phyloP scores from a whole-genome alignment of 2,888 invertebrate genomes.

The Macropis europaea region DNA sequence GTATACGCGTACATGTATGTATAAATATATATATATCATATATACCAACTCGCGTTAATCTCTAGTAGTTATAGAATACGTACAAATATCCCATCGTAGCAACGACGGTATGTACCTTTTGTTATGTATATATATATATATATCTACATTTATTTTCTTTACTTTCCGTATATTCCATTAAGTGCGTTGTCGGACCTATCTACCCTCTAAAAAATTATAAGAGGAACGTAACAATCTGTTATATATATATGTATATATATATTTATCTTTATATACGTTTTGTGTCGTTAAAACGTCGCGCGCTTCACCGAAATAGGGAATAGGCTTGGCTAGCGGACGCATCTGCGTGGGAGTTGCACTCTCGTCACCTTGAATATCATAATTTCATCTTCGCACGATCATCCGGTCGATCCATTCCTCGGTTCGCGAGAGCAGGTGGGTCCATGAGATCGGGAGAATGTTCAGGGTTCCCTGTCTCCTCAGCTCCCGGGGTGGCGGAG shows the following conservation, averaged over 20 bases:
- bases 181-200: slow-evolving; percentile 56
- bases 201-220: slow-evolving; percentile 64
- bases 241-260: slow-evolving; percentile 23
- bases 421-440: background rate
- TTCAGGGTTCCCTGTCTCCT: background rate
- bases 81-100: slow-evolving; percentile 68
- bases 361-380: slow-evolving; percentile 41
- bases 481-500: too few relatives aligned
- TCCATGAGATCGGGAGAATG: background rate
- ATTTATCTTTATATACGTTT: slow-evolving; percentile 32
- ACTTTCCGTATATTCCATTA: slow-evolving; percentile 67
- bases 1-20: slow-evolving; percentile 30
- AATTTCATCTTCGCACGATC: slow-evolving; percentile 6
- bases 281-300: slow-evolving; percentile 67
- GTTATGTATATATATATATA: slow-evolving; percentile 46
- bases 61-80: slow-evolving; percentile 64
- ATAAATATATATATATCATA: slow-evolving; percentile 36
- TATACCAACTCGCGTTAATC: slow-evolving; percentile 52
- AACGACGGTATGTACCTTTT: slow-evolving; percentile 53
- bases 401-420: background rate
- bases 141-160: slow-evolving; percentile 58
- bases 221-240: slow-evolving; percentile 62
- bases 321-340: slow-evolving; percentile 69
- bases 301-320: slow-evolving; percentile 62
- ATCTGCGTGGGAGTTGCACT: slow-evolving; percentile 69